Conservation (phyloP, 2,797 vertebrate genomes). For the Hyperoplus lanceolatus region DNA sequence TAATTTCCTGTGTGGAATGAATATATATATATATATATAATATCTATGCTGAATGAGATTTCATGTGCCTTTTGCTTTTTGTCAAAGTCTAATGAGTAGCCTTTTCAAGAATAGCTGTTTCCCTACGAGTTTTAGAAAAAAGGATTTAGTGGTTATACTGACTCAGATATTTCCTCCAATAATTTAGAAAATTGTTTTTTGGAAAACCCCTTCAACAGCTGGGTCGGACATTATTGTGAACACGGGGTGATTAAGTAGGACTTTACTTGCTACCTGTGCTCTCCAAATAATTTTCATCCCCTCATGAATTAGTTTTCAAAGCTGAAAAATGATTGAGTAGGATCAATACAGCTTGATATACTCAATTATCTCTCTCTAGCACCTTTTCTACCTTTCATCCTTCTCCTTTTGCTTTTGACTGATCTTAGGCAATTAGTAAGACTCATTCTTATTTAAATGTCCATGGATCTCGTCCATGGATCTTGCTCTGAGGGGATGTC, state of each 20-base stretch:
- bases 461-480: slow-evolving; percentile 38
- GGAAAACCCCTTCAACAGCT: slow-evolving; percentile 47
- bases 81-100: slow-evolving; percentile 49
- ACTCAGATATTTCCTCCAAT: slow-evolving; percentile 54
- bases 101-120: slow-evolving; percentile 43
- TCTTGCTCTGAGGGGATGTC: slow-evolving; percentile 34
- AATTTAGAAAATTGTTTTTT: slow-evolving; percentile 55
- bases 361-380: slow-evolving; percentile 61
- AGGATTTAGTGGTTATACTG: slow-evolving; percentile 57
- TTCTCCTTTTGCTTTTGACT: slow-evolving; percentile 70
- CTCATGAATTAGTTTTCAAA: slow-evolving; percentile 62
- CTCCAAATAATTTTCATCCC: slow-evolving; percentile 66
- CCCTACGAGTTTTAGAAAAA: slow-evolving; percentile 6
- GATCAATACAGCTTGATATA: slow-evolving; percentile 64
- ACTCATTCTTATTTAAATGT: slow-evolving; percentile 68
- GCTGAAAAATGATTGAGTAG: slow-evolving; percentile 58
- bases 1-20: slow-evolving; percentile 51
- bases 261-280: slow-evolving; percentile 66
- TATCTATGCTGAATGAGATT: slow-evolving; percentile 31
- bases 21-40: no score
- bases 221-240: slow-evolving; percentile 52
- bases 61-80: slow-evolving; percentile 39
- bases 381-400: slow-evolving; percentile 51
- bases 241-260: slow-evolving; percentile 67
- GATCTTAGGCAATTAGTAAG: slow-evolving; percentile 66